Conservation (phyloP, 2,888 invertebrate genomes). For the Polylopha cassiicola region DNA sequence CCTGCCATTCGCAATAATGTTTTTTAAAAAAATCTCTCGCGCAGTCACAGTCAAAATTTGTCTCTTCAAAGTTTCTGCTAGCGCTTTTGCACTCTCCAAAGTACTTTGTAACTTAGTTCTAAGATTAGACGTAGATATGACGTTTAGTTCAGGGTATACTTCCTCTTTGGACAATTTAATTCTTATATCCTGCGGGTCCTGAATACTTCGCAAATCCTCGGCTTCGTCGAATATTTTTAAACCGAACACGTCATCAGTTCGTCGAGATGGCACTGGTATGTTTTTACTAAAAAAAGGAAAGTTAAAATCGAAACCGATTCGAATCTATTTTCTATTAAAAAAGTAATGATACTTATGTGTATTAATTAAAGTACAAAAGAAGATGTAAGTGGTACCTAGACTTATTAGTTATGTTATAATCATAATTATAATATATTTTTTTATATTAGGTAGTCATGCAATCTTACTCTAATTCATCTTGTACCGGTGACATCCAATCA, state of each 20-base stretch:
- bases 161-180: constrained; percentile 1
- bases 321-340: too few relatives aligned
- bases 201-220: constrained; percentile 27
- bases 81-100: constrained; percentile 39
- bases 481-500: constrained; percentile 58
- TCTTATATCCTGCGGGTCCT: constrained; percentile 5
- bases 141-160: constrained; percentile 5
- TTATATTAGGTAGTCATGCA: too few relatives aligned
- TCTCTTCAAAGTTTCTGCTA: constrained; percentile 42
- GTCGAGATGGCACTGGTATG: constrained; percentile 28
- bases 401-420: too few relatives aligned
- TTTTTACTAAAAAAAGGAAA: background rate
- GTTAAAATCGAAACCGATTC: too few relatives aligned
- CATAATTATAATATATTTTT: too few relatives aligned
- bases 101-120: constrained; percentile 44
- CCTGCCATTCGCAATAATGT: constrained; percentile 57
- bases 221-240: constrained; percentile 30
- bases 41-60: constrained; percentile 41
- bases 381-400: background rate
- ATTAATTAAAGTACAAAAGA: background rate
- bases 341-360: too few relatives aligned
- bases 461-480: constrained; percentile 36
- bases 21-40: constrained; percentile 48
- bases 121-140: constrained; percentile 31
- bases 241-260: constrained; percentile 24